Base-by-base conservation (phyloP, 2,888 invertebrate species). In the Dicyrtomina minuta region DNA sequence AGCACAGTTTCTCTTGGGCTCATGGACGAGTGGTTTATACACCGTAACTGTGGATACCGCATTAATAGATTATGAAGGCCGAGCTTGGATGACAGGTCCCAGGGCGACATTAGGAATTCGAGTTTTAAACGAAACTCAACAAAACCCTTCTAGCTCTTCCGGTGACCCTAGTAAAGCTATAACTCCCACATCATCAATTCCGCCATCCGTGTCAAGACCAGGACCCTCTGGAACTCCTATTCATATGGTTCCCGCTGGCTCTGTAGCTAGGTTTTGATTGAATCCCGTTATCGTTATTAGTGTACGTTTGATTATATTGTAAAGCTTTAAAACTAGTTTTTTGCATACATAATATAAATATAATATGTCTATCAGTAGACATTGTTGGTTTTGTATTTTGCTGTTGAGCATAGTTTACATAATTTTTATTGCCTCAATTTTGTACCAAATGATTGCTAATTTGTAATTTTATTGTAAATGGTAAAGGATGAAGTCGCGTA, bases 71-170 rank as follows among this genome's bases (percentile, higher is more conserved):
- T 89, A 90, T 75, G 85, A 87, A 73, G 93, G 91, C 0, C 88
- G 89, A 69, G 86, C 90, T 5, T 96, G 96, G 96, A 91, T 90
- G 80, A 95, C 94, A 0, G 95, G 95, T 0, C 93, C 94, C 0
- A 87, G 89, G 79, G 89, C 89, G 15, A 87, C 88, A 2, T 84
- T 92, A 46, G 88, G 88, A 66, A 88, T 92, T 46, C 90, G 90
- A 83, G 90, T 90, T 0, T 87, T 87, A 68, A 89, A 89, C 79
- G 89, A 89, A 33, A 66, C 70, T 27, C 59, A 70, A 0, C 55
- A 68, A 39, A 60, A 64, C 10, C 53, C 44, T 46, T 33, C 53
- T 5, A 17, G 41, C 8, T 39, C 49, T 5, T 17, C 60, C 1
- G 17, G 43, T 13, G 51, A 44, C n/a, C 15, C 33, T 8, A 66